Conservation (phyloP, 2,888 invertebrate genomes). For the Leucozona laternaria region DNA sequence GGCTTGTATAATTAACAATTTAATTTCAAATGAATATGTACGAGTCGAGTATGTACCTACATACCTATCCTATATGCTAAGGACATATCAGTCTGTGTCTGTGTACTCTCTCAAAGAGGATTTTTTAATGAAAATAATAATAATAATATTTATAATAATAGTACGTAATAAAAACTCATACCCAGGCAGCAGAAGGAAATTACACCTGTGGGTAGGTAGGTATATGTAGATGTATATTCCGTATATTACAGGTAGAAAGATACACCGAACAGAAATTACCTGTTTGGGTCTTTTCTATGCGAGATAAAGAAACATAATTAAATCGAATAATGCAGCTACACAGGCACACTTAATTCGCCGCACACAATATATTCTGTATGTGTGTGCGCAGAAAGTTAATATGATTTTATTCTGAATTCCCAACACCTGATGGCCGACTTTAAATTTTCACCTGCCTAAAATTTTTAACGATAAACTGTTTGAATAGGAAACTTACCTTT, state of each 20-base stretch:
- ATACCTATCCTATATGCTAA: conserved; percentile 12
- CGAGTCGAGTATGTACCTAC: neutral
- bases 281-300: conserved; percentile 55
- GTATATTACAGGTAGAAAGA: conserved; percentile 26
- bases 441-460: conserved; percentile 24
- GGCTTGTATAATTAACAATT: conserved; percentile 53
- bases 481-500: conserved; percentile 52
- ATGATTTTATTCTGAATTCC: conserved; percentile 44
- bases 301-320: conserved; percentile 28
- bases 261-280: conserved; percentile 46
- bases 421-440: conserved; percentile 51
- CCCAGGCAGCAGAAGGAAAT: conserved; percentile 18
- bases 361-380: neutral
- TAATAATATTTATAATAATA: conserved; percentile 7
- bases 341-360: conserved; percentile 26
- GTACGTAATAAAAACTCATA: conserved; percentile 44
- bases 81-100: conserved; percentile 39
- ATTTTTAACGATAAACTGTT: neutral
- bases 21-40: conserved; percentile 56
- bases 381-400: conserved; percentile 31
- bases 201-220: conserved; percentile 38
- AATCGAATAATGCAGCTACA: conserved; percentile 41
- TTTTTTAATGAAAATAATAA: conserved; percentile 47
- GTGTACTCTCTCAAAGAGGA: conserved; percentile 21
- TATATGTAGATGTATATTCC: conserved; percentile 38